Evolutionary conservation across 2,888 invertebrate genomes (phyloP), one percentile per base, ranked within the genome.

Genomic region (Hedya salicella): DNA sequence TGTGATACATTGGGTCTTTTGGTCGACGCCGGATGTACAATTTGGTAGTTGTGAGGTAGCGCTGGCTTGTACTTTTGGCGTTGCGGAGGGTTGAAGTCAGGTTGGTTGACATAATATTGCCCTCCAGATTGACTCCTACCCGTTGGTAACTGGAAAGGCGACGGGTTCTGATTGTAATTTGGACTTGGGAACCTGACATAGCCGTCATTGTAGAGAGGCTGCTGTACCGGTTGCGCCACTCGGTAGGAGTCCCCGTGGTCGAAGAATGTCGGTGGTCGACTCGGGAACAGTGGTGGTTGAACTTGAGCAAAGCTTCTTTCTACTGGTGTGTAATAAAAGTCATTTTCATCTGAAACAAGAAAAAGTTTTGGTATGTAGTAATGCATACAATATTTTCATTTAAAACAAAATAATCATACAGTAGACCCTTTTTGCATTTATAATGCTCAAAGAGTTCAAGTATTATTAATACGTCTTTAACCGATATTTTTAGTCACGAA

Each of bases 1-100:
- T 93, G 90, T 69, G 93, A 88, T 67, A 90, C 87, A 71, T 94
- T 94, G 44, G 94, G 94, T 75, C 91, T 87, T 76, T 92, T 91
- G 3, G 93, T 93, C 36, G 92, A 89, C 4, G 91, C 90, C 62
- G 91, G 90, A 69, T 92, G 91, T 54, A 87, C 81, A 70, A 89
- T 77, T 80, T 92, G 91, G 74, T 83, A 92, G 71, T 91, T 92
- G 66, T 85, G 91, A 53, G 92, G 91, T 68, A 87, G 73, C 25
- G 89, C 83, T 61, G 88, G 91, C 78, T 88, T 86, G 71, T 86
- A 89, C 72, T 88, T 86, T 76, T 86, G 89, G 60, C 87, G 80
- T 71, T 86, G 91, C 54, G 86, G 73, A 57, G 85, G 73, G 53
- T 78, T 78, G 71, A 89, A 87, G 74, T 92, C 90, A 56, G 91